These are phyloP conservation scores for Datnioides undecimradiatus DNA, from an alignment of 2,113 vertebrate species.

Conservation along the genomic window DNA sequence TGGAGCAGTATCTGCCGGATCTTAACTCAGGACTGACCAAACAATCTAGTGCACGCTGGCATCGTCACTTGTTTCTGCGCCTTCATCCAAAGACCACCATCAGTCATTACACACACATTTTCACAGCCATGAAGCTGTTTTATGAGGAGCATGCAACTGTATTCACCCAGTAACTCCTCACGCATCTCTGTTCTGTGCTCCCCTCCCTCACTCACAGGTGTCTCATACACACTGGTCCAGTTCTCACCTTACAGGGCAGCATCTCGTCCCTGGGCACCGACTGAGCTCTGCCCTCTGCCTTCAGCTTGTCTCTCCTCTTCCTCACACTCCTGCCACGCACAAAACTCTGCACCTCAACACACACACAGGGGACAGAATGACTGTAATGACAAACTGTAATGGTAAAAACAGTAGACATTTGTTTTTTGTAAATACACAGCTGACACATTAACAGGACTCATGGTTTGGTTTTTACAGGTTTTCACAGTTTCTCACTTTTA, in stretches of 20 bases:
- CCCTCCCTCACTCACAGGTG: not conserved
- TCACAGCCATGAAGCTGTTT: too few species aligned
- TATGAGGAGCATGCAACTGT: too few species aligned
- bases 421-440: too few species aligned
- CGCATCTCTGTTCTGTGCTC: not conserved
- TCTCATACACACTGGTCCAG: not conserved
- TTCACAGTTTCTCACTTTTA: too few species aligned
- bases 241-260: conserved; percentile 83
- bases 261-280: conserved; percentile 95
- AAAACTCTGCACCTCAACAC: conserved; percentile 89
- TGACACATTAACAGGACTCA: too few species aligned
- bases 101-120: not conserved
- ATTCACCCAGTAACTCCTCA: too few species aligned
- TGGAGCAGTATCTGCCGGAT: not conserved
- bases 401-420: too few species aligned
- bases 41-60: not conserved
- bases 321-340: conserved; percentile 93
- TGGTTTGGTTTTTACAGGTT: too few species aligned
- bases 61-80: not conserved
- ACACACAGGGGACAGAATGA: not conserved
- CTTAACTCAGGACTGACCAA: too few species aligned
- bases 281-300: conserved; percentile 94
- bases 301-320: conserved; percentile 94
- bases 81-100: not conserved
- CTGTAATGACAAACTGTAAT: not conserved